Base-by-base conservation (phyloP, 2,888 invertebrate genomes). In the Nymphalis urticae region DNA sequence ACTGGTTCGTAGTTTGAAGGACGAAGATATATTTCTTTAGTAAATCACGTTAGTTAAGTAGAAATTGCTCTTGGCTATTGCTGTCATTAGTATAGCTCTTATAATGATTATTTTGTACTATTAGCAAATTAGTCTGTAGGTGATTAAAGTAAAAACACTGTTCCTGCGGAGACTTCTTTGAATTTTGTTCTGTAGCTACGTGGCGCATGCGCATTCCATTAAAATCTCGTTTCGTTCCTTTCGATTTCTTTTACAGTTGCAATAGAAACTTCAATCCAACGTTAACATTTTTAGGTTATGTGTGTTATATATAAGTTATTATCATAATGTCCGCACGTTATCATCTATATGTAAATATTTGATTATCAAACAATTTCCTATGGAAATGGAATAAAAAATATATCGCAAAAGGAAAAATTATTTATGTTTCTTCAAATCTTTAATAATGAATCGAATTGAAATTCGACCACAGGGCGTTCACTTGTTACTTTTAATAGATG, bases 11-110 rank as follows among this genome's bases (percentile, higher is more conserved):
- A 72, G 64, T 70, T 73, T 66, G 74, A 73, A 67, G 68, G 73
- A 71, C 73, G 70, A 73, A 73, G 75, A 74, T 71, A 72, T 73
- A 75, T 75, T 75, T 73, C 72, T 70, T 68, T 60, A 63, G 71
- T 71, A 74, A 77, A 77, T 77, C 76, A 74, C 73, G 68, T 72
- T 68, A 67, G 73, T 72, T 70, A 69, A 72, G 71, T 70, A 69
- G 66, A 68, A 71, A 72, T 71, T 68, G 71, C 68, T 69, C 68
- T 64, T 50, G 59, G 71, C 64, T 63, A 72, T 66, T 68, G 70
- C 68, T 61, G 65, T 64, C 71, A 69, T 72, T 72, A 72, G 71
- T 70, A 53, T 60, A 54, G 62, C 42, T 60, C 61, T 64, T 64
- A 70, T 70, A 71, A 70, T 72, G 68, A 72, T 68, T 64, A 70